Conservation (phyloP, 2,113 vertebrate species). For the Numenius arquata region DNA sequence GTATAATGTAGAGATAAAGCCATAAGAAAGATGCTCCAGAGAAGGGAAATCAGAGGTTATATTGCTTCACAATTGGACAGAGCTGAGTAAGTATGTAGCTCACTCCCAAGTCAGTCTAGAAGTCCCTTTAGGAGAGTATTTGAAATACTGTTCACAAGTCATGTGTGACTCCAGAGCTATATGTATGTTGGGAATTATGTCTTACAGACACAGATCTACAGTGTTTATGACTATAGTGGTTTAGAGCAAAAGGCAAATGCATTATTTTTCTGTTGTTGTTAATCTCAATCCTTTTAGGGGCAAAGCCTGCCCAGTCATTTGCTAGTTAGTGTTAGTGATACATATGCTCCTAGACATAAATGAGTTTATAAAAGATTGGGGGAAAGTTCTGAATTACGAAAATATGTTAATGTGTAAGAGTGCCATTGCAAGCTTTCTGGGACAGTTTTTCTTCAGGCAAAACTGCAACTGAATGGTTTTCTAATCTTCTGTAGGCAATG, state of each 20-base stretch:
- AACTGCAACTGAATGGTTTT: not conserved
- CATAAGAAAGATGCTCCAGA: not conserved
- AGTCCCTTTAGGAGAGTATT: not conserved
- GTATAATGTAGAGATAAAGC: not conserved
- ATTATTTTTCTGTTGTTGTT: not conserved
- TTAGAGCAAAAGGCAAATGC: not conserved
- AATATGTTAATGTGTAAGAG: not conserved
- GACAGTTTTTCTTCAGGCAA: not conserved
- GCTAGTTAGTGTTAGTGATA: not conserved
- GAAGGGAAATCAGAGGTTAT: not conserved
- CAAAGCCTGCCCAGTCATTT: not conserved
- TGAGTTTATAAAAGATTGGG: not conserved
- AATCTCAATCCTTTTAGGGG: not conserved
- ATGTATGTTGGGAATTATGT: not conserved
- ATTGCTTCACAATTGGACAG: not conserved
- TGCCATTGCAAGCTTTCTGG: not conserved
- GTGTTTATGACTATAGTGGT: not conserved
- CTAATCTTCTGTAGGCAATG: not conserved
- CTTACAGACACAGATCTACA: not conserved
- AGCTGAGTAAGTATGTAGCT: not conserved
- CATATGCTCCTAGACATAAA: not conserved
- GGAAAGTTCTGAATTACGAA: not conserved
- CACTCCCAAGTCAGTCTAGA: not conserved
- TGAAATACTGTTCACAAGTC: not conserved
- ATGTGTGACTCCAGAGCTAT: not conserved